Evolutionary conservation across 2,113 vertebrate genomes (phyloP), one percentile per base, ranked within the genome.

Genomic region (Syngnathoides biaculeatus): DNA sequence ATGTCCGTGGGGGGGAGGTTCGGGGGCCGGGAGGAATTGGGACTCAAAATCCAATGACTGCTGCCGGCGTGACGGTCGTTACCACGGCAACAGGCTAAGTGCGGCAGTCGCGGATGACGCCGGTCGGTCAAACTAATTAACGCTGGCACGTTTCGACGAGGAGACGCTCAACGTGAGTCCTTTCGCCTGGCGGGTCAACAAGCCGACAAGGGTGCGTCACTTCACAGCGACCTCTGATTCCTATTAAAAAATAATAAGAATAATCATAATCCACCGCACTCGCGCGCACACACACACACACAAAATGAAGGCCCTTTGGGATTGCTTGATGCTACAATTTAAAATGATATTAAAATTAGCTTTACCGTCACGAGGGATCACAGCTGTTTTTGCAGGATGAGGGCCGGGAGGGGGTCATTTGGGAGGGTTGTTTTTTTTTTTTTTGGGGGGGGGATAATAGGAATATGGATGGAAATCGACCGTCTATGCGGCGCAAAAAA

Each of bases 281-380:
- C n/a, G n/a, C n/a, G n/a, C n/a, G n/a, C n/a, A n/a, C 66, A 5
- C 2, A 35, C 67, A 50, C 61, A 30, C 22, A 15, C 74, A 67
- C 27, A 53, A 43, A 19, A 61, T 68, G 68, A 80, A 68, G 53
- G 72, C 42, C 42, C 27, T 71, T 69, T 68, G 65, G 53, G 72
- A 72, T 73, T 75, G 56, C 86, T 63, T 80, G 67, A 77, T 66
- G 75, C 63, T 62, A 2, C 22, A 42, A 77, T 78, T 80, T 68
- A 70, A 67, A 82, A 75, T 72, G 22, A 43, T 50, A 64, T 84
- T 66, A 79, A 43, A 84, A 81, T 67, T 45, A 66, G 73, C 72
- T 78, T 15, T 26, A 7, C 45, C 39, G 14, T 27, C 14, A 50
- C 42, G 0, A 47, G 5, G 50, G 8, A 1, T 22, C 20, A n/a